Evolutionary conservation across 2,113 vertebrate species (phyloP).

Genomic region (Formicarius rufipectus): DNA sequence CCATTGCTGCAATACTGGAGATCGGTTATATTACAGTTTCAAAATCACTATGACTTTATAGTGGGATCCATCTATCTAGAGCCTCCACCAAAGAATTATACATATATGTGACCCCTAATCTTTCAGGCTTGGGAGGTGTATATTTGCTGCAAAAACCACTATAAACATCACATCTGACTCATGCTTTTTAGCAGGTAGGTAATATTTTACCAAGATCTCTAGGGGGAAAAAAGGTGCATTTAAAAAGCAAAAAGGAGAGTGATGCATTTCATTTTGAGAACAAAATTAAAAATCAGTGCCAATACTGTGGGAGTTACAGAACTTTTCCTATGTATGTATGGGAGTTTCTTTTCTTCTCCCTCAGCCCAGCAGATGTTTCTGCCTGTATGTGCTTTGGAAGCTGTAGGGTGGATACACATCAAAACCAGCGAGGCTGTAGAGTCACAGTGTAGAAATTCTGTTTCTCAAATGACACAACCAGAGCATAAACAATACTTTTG

Average conservation of each 20-base stretch:
- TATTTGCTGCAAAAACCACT: not conserved
- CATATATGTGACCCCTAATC: accelerated
- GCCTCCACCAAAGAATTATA: not conserved
- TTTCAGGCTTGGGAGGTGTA: not conserved
- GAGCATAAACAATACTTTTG: not conserved
- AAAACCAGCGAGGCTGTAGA: not conserved
- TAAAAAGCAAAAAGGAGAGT: not conserved
- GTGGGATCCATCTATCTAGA: not conserved
- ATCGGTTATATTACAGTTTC: not conserved
- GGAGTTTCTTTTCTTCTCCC: not conserved
- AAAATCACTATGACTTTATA: not conserved
- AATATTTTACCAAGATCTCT: not conserved
- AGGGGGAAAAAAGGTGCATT: accelerated
- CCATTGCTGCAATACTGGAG: not conserved
- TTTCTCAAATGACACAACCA: not conserved
- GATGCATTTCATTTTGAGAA: not conserved
- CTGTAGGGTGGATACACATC: not conserved
- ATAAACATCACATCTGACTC: not conserved
- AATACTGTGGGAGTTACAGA: not conserved
- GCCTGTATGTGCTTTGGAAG: not conserved
- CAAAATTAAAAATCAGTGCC: not conserved
- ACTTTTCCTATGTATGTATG: not conserved
- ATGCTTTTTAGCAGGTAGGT: not conserved
- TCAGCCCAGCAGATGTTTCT: not conserved
- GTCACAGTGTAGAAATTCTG: not conserved